Conservation (phyloP, 1,140 invertebrate species). For the Lamellibrachia luymesi region DNA sequence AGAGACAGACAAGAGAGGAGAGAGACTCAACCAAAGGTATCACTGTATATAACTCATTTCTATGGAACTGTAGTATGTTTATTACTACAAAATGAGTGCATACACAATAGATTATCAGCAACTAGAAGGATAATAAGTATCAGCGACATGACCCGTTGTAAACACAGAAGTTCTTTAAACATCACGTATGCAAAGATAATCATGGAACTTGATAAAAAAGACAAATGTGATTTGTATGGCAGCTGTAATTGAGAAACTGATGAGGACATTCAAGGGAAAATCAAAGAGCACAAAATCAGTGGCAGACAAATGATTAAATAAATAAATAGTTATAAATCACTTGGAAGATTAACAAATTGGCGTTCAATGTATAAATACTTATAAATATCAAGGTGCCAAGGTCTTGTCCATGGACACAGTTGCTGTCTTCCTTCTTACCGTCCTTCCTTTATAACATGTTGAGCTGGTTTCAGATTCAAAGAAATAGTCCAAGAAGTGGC, state of each 20-base stretch:
- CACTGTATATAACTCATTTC: slow-evolving; percentile 3
- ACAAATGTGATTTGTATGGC: not conserved
- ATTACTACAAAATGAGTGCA: not conserved
- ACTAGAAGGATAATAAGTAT: too few relatives aligned
- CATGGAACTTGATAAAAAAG: not conserved
- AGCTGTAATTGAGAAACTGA: not conserved
- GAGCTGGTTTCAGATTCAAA: slow-evolving; percentile 30
- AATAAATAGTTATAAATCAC: too few relatives aligned
- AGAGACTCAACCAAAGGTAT: not conserved
- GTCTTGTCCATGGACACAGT: too few relatives aligned
- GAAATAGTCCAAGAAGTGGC: not conserved
- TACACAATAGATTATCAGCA: not conserved
- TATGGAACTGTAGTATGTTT: not conserved
- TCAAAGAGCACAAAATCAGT: too few relatives aligned
- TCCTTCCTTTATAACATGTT: slow-evolving; percentile 29
- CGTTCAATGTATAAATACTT: too few relatives aligned
- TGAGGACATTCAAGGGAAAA: too few relatives aligned
- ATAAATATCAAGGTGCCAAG: too few relatives aligned
- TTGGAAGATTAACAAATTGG: too few relatives aligned
- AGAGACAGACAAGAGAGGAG: slow-evolving; percentile 29
- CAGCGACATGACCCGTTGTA: too few relatives aligned
- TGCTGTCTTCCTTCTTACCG: not conserved
- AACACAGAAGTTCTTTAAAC: too few relatives aligned
- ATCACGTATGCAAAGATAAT: not conserved
- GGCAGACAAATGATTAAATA: too few relatives aligned